Percentiles rank a stretch among this genome's conserved stretches.
These are phyloP conservation scores for Athetis lepigone DNA, from an alignment of 2,888 invertebrate species.

Conservation along the genomic window DNA sequence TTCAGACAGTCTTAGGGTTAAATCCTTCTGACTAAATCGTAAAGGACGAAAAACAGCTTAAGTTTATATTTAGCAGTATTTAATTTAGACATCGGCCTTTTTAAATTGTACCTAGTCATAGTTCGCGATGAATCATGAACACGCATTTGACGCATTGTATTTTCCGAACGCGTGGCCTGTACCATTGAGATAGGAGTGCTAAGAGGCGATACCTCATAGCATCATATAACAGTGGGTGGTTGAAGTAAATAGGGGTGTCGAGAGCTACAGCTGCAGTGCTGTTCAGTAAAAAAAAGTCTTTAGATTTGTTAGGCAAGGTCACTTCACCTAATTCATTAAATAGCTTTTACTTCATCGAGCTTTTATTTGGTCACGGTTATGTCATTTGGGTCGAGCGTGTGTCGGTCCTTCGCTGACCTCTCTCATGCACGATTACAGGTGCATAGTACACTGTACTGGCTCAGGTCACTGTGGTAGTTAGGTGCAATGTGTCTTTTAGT, in stretches of 20 bases:
- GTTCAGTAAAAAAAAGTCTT: too few relatives aligned
- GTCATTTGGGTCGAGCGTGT: constrained; percentile 65
- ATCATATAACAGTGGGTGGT: background rate
- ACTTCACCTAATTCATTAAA: too few relatives aligned
- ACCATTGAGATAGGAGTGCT: constrained; percentile 17
- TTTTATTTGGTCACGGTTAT: constrained; percentile 61
- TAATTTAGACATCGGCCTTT: too few relatives aligned
- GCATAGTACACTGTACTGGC: constrained; percentile 28
- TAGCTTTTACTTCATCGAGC: too few relatives aligned
- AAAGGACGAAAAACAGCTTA: too few relatives aligned
- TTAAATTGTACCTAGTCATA: constrained; percentile 14
- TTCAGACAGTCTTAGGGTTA: too few relatives aligned
- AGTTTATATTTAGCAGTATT: constrained; percentile 1
- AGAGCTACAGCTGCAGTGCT: too few relatives aligned
- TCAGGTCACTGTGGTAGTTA: constrained; percentile 21
- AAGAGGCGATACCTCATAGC: constrained; percentile 4
- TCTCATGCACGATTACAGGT: constrained; percentile 60
- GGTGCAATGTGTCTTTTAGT: too few relatives aligned
- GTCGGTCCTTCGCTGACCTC: constrained; percentile 56
- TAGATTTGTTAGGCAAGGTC: too few relatives aligned
- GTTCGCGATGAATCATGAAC: constrained; percentile 42
- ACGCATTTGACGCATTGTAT: constrained; percentile 47
- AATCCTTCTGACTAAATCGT: too few relatives aligned
- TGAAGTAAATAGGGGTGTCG: too few relatives aligned
- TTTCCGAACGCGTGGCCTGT: constrained; percentile 38